Evolutionary conservation across 2,888 invertebrate species (phyloP), one percentile per base, ranked within the genome.

Genomic region (Drosophila paucipuncta): DNA sequence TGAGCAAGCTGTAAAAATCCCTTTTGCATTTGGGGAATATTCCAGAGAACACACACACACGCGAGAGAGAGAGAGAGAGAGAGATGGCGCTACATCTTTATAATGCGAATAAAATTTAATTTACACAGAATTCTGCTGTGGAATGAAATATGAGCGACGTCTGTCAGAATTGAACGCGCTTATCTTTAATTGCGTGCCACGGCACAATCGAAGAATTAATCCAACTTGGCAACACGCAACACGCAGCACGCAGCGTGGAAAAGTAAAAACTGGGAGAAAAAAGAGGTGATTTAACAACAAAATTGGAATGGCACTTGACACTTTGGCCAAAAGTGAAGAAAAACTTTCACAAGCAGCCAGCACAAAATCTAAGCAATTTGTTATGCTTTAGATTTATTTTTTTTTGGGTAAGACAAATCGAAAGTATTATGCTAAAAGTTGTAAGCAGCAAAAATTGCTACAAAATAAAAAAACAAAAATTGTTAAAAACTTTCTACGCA

Each of bases 261-360:
- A 75, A 78, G 64, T 53, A 64, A 87, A 74, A 25, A 25, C 9
- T 25, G 7, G 4, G 13, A 4, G 16, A 64, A 77, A 76, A 81
- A 75, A 84, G 70, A 76, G 85, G 78, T 68, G 74, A 5, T 35
- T 68, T 57, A 28, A 57, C 64, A 72, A 76, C 68, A 53, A 57
- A 70, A 66, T 80, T 82, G 63, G 70, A 76, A 68, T 80, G 70
- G 58, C 53, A 47, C 59, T 87, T 84, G 85, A 73, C 87, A 84
- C 73, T 66, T 73, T 63, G 57, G 59, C 59, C 63, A 47, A 25
- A 25, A 25, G 47, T 47, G 47, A 47, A 25, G 73, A 67, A 59
- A 63, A 73, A 82, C 90, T 85, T 90, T 88, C 90, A 85, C 82
- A 80, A 82, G 52, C 25, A 39, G 52, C 25, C 39, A 33, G 47